phyloP scores from a whole-genome alignment of 2,888 invertebrate genomes.

The Oxytorus armatus region DNA sequence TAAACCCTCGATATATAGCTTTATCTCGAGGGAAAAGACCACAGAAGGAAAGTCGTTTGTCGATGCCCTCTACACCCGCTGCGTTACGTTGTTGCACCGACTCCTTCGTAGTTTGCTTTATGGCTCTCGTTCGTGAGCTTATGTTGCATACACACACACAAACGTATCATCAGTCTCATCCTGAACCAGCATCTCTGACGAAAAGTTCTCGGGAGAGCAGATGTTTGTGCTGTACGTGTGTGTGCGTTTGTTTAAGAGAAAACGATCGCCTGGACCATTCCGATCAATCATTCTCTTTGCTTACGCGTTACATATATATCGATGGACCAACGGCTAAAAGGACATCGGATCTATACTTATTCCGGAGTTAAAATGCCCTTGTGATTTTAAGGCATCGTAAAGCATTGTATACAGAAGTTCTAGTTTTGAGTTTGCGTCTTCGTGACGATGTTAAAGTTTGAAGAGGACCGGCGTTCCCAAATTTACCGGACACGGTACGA shows the following conservation, averaged over 20 bases:
- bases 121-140: not conserved
- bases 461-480: slow-evolving; percentile 45
- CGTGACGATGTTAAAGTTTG: slow-evolving; percentile 28
- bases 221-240: not conserved
- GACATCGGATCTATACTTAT: not conserved
- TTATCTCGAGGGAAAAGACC: slow-evolving; percentile 41
- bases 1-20: not conserved
- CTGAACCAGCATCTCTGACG: not conserved
- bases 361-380: not conserved
- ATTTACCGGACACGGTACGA: slow-evolving; percentile 36
- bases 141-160: not conserved
- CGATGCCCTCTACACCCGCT: slow-evolving; percentile 28
- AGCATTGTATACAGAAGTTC: slow-evolving; percentile 6
- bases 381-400: not conserved
- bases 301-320: not conserved
- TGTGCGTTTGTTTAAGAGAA: slow-evolving; percentile 12
- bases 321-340: not conserved
- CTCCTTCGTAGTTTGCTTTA: slow-evolving; percentile 37
- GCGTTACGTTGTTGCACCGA: slow-evolving; percentile 42
- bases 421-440: slow-evolving; percentile 28
- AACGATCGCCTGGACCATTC: slow-evolving; percentile 43
- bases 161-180: not conserved
- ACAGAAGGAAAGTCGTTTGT: slow-evolving; percentile 55
- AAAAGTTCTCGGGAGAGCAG: slow-evolving; percentile 31
- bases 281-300: slow-evolving; percentile 58